Evolutionary conservation across 2,797 vertebrate genomes (phyloP).

Genomic region (Bryconaethiops microstoma): DNA sequence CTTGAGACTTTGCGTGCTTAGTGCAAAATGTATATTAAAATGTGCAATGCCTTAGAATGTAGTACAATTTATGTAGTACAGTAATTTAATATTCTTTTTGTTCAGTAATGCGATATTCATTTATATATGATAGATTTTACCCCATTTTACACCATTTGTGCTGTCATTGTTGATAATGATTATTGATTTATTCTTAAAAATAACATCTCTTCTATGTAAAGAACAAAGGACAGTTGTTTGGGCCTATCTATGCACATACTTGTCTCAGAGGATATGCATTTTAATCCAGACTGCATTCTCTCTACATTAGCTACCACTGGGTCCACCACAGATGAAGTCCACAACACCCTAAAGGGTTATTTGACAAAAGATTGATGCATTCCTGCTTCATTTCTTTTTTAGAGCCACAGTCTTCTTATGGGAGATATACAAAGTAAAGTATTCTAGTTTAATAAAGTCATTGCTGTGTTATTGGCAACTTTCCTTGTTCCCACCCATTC

Average conservation of each 20-base stretch:
- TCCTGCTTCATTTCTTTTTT: background rate
- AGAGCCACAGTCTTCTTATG: slow-evolving; percentile 3
- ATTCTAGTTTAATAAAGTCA: slow-evolving; percentile 77
- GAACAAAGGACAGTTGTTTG: background rate
- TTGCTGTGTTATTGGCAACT: slow-evolving; percentile 71
- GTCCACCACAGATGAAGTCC: background rate
- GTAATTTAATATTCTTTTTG: background rate
- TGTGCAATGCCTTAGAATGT: background rate
- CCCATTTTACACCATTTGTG: background rate
- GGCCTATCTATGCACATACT: background rate
- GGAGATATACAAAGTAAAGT: slow-evolving; percentile 47
- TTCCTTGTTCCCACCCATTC: slow-evolving; percentile 58
- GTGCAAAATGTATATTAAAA: background rate
- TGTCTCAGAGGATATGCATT: background rate
- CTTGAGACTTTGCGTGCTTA: background rate
- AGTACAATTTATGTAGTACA: too few relatives aligned
- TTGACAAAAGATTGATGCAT: slow-evolving; percentile 16
- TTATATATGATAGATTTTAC: too few relatives aligned
- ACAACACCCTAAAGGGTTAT: slow-evolving; percentile 5
- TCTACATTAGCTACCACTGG: background rate
- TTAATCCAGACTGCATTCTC: background rate
- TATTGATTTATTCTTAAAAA: background rate
- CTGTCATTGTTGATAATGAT: background rate
- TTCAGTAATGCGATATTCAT: too few relatives aligned
- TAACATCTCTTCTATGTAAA: background rate